phyloP scores from a whole-genome alignment of 2,113 vertebrate genomes.

The Urocitellus parryii region DNA sequence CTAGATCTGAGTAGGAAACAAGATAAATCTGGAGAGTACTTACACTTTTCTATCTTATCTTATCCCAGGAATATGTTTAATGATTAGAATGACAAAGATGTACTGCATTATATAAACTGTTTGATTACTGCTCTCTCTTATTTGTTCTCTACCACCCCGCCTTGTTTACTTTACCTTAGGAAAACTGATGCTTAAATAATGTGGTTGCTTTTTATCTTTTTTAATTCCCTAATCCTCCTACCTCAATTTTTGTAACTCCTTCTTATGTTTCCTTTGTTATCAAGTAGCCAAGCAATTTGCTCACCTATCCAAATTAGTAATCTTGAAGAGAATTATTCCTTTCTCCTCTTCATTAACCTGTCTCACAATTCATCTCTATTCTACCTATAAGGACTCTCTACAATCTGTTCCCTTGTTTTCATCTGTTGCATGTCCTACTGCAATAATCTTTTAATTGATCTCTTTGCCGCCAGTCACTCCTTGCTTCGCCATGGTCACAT shows the following conservation, averaged over 20 bases:
- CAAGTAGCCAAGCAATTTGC: neutral
- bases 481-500: neutral
- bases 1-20: neutral
- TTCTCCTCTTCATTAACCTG: neutral
- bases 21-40: neutral
- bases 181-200: neutral
- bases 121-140: neutral
- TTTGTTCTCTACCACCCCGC: neutral
- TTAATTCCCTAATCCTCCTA: neutral
- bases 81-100: neutral
- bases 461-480: neutral
- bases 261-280: neutral
- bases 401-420: neutral
- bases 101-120: neutral
- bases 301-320: neutral
- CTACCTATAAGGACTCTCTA: neutral
- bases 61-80: neutral
- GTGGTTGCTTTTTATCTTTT: neutral
- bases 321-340: neutral
- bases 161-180: neutral
- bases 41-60: neutral
- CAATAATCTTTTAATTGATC: neutral
- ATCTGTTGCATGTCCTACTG: neutral
- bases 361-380: neutral
- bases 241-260: neutral